These are phyloP conservation scores for Selenia dentaria DNA, from an alignment of 2,888 invertebrate species.

Conservation along the genomic window DNA sequence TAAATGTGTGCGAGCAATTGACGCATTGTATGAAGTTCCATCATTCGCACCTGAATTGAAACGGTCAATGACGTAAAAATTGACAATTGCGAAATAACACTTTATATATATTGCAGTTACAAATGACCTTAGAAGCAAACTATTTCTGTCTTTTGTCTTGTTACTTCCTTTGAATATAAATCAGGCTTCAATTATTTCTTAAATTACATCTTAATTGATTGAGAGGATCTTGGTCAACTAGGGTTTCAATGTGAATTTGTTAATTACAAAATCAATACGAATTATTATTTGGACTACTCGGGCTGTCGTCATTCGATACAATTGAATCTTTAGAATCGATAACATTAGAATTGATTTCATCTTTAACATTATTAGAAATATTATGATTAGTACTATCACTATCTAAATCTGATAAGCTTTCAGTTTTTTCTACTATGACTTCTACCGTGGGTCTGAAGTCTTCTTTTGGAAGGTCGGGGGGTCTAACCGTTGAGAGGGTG, in stretches of 20 bases:
- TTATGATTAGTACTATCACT: constrained; percentile 54
- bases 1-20: no score
- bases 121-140: no score
- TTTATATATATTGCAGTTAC: no score
- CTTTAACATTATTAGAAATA: constrained; percentile 48
- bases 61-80: no score
- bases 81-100: no score
- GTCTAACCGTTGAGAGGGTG: constrained; percentile 78
- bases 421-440: constrained; percentile 66
- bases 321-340: constrained; percentile 60
- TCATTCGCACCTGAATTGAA: no score
- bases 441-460: constrained; percentile 65
- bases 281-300: constrained; percentile 79
- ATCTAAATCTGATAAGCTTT: constrained; percentile 44
- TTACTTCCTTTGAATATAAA: neutral
- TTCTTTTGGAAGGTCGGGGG: constrained; percentile 62
- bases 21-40: no score
- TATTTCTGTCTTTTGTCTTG: no score
- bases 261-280: constrained; percentile 53
- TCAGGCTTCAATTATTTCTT: neutral
- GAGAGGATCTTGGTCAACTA: constrained; percentile 16
- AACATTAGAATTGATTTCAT: constrained; percentile 74
- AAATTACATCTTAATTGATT: neutral
- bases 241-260: constrained; percentile 46
- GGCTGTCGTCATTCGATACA: constrained; percentile 66